A percentile compares a stretch with the other conserved stretches of the same genome.
Evolutionary conservation across 2,797 vertebrate genomes (phyloP).

Genomic region (Saxicola maurus): DNA sequence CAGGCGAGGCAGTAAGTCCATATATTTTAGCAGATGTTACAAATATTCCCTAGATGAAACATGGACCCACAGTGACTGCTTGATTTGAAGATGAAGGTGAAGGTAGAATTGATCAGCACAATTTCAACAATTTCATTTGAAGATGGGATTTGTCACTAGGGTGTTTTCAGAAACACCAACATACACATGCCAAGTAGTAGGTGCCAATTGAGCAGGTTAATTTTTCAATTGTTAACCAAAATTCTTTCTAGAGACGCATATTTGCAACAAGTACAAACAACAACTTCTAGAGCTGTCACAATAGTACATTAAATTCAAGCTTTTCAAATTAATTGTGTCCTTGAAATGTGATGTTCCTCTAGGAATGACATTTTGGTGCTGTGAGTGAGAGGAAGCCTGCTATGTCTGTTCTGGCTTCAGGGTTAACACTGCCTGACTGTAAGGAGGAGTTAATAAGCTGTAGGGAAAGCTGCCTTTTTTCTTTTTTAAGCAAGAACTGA

Average conservation of each 20-base stretch:
- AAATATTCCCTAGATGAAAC: not conserved
- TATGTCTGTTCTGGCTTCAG: not conserved
- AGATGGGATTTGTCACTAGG: not conserved
- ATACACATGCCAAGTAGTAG: not conserved
- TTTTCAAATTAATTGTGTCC: not conserved
- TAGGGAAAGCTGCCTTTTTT: not conserved
- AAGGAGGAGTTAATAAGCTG: not conserved
- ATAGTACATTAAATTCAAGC: not conserved
- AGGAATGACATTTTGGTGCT: not conserved
- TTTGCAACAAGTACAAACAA: not conserved
- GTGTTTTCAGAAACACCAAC: not conserved
- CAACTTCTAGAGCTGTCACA: not conserved
- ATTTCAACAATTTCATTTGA: not conserved
- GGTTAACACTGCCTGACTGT: not conserved
- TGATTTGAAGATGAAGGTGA: not conserved
- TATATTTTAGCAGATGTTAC: not conserved
- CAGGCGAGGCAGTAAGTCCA: not conserved
- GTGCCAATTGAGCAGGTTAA: not conserved
- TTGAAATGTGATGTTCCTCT: not conserved
- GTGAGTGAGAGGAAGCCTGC: not conserved
- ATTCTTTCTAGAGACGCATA: not conserved
- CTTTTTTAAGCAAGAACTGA: not conserved
- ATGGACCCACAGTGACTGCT: not conserved
- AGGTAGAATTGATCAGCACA: not conserved
- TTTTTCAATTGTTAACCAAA: not conserved